Evolutionary conservation across 2,113 vertebrate species (phyloP).

Genomic region (Mobula hypostoma): DNA sequence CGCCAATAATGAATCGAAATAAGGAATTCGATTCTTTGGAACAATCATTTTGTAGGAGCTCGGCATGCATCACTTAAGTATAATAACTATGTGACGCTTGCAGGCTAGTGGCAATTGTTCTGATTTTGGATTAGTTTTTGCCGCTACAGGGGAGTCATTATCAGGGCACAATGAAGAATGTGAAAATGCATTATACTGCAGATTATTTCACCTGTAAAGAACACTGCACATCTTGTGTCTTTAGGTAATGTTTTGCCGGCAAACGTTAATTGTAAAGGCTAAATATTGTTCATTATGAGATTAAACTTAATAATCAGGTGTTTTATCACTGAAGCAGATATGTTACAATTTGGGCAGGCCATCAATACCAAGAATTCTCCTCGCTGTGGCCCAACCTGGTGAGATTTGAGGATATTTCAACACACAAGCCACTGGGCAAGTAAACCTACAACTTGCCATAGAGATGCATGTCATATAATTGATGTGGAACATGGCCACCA

Average conservation of each 20-base stretch:
- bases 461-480: neutral
- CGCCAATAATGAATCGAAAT: no score
- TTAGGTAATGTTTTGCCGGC: neutral
- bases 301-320: neutral
- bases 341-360: neutral
- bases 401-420: neutral
- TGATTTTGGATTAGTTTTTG: no score
- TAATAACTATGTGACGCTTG: no score
- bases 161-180: neutral
- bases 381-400: neutral
- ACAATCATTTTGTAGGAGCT: no score
- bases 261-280: neutral
- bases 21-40: no score
- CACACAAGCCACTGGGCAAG: neutral
- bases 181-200: neutral
- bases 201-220: neutral
- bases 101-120: no score
- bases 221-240: neutral
- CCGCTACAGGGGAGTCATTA: neutral
- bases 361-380: neutral
- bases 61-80: no score
- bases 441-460: neutral
- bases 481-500: neutral
- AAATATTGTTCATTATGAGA: neutral
- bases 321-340: neutral